phyloP scores from a whole-genome alignment of 2,888 invertebrate species.

The Zootermopsis nevadensis region DNA sequence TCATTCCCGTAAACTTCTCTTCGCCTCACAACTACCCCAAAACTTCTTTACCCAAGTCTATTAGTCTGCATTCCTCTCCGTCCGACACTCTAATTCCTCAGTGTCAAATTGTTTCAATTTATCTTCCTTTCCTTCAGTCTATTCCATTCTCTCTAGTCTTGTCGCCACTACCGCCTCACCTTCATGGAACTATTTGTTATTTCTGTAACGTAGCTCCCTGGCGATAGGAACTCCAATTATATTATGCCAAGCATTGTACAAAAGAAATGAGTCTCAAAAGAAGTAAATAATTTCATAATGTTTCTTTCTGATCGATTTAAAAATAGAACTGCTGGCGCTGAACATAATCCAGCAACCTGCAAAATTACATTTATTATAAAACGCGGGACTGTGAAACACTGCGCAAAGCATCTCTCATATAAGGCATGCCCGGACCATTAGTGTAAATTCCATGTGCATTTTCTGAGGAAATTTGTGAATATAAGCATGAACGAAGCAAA shows the following conservation, averaged over 20 bases:
- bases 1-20: not conserved
- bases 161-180: not conserved
- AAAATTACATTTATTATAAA: too few relatives aligned
- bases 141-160: not conserved
- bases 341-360: too few relatives aligned
- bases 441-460: too few relatives aligned
- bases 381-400: too few relatives aligned
- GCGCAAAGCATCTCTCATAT: too few relatives aligned
- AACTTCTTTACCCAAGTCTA: conserved; percentile 7
- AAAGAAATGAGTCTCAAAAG: not conserved
- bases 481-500: not conserved
- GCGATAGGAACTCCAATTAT: not conserved
- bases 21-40: not conserved
- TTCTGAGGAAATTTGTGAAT: not conserved
- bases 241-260: not conserved
- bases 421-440: too few relatives aligned
- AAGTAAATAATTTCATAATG: not conserved
- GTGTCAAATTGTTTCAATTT: conserved; percentile 40
- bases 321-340: too few relatives aligned
- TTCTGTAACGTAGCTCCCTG: too few relatives aligned
- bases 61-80: not conserved
- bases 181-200: not conserved
- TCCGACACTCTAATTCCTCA: conserved; percentile 13
- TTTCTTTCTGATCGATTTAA: too few relatives aligned
- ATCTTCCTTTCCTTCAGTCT: conserved; percentile 17